Base-by-base conservation (phyloP, 2,888 invertebrate species). In the Chrysomela aeneicollis region DNA sequence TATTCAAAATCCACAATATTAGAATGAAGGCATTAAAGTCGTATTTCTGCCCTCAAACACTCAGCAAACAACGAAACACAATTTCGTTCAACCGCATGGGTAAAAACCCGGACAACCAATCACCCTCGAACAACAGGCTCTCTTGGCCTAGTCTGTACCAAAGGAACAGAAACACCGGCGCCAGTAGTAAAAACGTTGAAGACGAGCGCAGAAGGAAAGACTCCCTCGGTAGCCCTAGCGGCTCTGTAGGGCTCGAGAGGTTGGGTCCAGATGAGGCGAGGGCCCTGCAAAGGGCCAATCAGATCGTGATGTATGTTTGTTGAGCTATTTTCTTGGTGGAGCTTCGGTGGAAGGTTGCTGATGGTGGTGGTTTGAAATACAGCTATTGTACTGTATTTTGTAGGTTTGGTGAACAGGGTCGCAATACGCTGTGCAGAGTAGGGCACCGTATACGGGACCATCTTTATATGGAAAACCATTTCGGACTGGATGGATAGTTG, bases 201-300 rank as follows among this genome's bases (percentile, higher is more conserved):
- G 84, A 86, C 47, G 85, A 85, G 73, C 82, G 84, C 74, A 76
- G 79, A 67, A 77, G 81, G 57, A 81, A 81, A 74, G 81, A 82
- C 49, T 74, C 77, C 15, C 66, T 71, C n/a, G 73, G 73, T 47
- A 71, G 73, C 61, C 84, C 84, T 65, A 78, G 86, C 51, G 79
- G 82, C 70, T 83, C 86, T 10, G 79, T 78, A 35, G 81, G 80
- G 72, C 84, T 88, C 75, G 88, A 88, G 84, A 84, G 87, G 83
- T 82, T 87, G 83, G 86, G 85, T 81, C 88, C 90, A 80, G 90
- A 91, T 83, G 91, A 91, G 84, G 89, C 90, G 76, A 90, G 90
- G 82, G 92, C 92, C 78, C 90, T 92, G 88, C 92, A 92, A 85
- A 89, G 91, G 83, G 92, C 92, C 83, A 92, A 91, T 87, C 92